Percentiles rank a stretch among this genome's conserved stretches.
These are phyloP conservation scores for Patagioenas fasciata DNA, from an alignment of 2,113 vertebrate genomes.

Conservation along the genomic window DNA sequence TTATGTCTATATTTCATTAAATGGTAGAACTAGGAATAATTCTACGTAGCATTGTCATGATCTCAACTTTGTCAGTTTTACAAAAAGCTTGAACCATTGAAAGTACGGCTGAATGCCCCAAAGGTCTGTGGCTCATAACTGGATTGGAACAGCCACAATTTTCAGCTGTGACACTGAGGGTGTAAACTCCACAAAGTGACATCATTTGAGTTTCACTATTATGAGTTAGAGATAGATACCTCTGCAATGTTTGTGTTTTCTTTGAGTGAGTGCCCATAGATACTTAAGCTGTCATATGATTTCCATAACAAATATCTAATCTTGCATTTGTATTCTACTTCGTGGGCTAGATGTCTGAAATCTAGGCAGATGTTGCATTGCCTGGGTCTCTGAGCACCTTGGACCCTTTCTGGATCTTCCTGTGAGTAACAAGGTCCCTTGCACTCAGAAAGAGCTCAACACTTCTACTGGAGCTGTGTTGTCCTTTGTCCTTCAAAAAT, in stretches of 20 bases:
- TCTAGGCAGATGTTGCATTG: neutral
- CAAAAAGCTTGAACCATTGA: neutral
- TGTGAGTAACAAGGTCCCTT: neutral
- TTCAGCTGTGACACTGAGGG: neutral
- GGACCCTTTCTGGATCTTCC: neutral
- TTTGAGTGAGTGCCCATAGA: neutral
- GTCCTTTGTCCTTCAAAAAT: neutral
- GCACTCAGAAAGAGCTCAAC: neutral
- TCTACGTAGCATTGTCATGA: rapidly evolving
- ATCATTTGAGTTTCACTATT: neutral
- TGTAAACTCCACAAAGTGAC: neutral
- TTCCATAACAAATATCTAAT: neutral
- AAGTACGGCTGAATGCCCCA: neutral
- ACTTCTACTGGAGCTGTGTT: neutral
- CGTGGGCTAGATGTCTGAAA: neutral
- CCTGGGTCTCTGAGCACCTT: neutral
- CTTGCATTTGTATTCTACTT: neutral
- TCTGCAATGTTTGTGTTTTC: neutral
- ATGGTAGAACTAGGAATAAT: neutral
- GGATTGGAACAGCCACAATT: neutral
- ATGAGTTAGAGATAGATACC: neutral
- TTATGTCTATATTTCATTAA: neutral
- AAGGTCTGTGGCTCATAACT: neutral
- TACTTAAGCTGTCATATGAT: neutral
- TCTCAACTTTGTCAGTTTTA: neutral